Evolutionary conservation across 2,797 vertebrate genomes (phyloP), one percentile per base, ranked within the genome.

Genomic region (Myoxocephalus aenaeus): DNA sequence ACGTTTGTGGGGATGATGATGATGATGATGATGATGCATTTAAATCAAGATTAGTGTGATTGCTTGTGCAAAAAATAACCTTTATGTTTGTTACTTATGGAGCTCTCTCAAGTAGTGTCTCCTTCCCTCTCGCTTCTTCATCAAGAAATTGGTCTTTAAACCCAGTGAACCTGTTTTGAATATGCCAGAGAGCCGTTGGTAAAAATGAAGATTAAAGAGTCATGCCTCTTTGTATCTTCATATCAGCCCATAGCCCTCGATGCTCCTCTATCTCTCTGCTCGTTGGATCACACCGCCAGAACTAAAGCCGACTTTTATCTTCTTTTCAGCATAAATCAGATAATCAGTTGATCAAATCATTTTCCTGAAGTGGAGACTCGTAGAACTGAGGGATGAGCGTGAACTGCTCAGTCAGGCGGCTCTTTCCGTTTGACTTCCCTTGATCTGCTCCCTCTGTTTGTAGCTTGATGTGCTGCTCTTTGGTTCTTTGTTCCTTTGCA

Each of bases 301-400:
- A 72, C 62, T 75, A 79, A 86, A 87, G 75, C 70, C 18, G 32
- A 73, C 73, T 87, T 82, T 87, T 83, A 84, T 88, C 73, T 79
- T 27, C 75, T 81, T 83, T 70, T 72, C 73, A 82, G 83, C 77
- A 84, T 83, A 57, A 86, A 81, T 83, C 78, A 85, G 79, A 84
- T 89, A 81, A 89, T 90, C 87, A 81, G 84, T 76, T 89, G 87
- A 88, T 91, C 81, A 64, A 81, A 75, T 87, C 25, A 67, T 29
- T 88, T 89, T 91, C 61, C 78, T 72, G 69, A 79, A 82, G 82
- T 79, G 80, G 79, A 87, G 77, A 82, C 85, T 65, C 84, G 79
- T 67, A 40, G 74, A 77, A 81, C 68, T 70, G 56, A 58, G 50
- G 50, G 73, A 62, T 69, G 61, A 73, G 70, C 85, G 53, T 57